Evolutionary conservation across 1,140 invertebrate species (phyloP), one percentile per base, ranked within the genome.

Genomic region (Antheraea mylitta): DNA sequence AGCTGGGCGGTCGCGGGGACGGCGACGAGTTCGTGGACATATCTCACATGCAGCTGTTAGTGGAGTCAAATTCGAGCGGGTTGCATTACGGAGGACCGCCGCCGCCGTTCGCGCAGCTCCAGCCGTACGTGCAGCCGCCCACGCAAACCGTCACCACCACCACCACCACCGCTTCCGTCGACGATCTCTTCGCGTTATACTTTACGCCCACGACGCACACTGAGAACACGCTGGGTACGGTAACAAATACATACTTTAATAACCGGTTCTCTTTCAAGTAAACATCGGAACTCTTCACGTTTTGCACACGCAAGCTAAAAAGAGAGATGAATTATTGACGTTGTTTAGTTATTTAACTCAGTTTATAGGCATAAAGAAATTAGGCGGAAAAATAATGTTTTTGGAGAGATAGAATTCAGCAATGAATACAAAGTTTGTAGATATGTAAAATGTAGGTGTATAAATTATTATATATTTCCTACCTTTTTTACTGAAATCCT

Each of bases 21-120:
- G 85, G 83, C 74, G 93, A 94, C 86, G 94, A 94, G 86, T 94
- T 94, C 83, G 93, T 94, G 83, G 94, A 94, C 88, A 94, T 94
- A 75, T 92, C 93, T 53, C 94, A 94, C 80, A 93, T 94, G 89
- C 94, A 94, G 80, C 89, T 94, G 78, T 83, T 94, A 80, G 87
- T 94, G 75, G 87, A 94, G 81, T 88, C 92, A 77, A 92, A 92
- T 67, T 84, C 87, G 66, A 87, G 87, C 83, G 87, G 87, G 66
- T 86, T 90, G 82, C 85, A 89, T 75, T 89, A 85, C 78, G 83
- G 85, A 60, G 82, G 87, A 42, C 87, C 90, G 67, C 79, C 81
- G 75, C 87, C 88, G 79, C 85, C 92, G 87, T 84, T 86, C 71
- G 86, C 90, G 81, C 85, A 89, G 83, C 80, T 86, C 79, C 86